phyloP scores from a whole-genome alignment of 2,113 vertebrate genomes.

The Psittacus erithacus region DNA sequence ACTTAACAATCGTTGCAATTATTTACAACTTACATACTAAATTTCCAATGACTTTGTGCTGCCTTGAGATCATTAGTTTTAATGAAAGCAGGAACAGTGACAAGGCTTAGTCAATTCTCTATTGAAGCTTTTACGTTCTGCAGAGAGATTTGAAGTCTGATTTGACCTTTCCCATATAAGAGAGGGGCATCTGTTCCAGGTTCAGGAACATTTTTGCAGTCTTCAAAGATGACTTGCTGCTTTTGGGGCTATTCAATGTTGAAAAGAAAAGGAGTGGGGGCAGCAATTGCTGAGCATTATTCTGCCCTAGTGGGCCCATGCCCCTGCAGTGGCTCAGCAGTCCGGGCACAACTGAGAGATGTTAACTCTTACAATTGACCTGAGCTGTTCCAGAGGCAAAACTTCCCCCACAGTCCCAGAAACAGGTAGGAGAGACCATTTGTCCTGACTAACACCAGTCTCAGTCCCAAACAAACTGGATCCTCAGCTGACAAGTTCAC shows the following conservation, averaged over 20 bases:
- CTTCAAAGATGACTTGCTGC: not conserved
- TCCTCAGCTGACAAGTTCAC: not conserved
- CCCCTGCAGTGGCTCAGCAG: not conserved
- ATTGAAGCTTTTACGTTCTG: not conserved
- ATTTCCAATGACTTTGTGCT: not conserved
- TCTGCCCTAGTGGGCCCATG: not conserved
- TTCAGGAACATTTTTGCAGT: not conserved
- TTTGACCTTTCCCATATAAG: not conserved
- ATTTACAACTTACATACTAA: not conserved
- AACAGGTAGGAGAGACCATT: not conserved
- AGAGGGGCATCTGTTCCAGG: not conserved
- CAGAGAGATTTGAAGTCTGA: not conserved
- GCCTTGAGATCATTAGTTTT: not conserved
- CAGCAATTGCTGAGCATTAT: not conserved
- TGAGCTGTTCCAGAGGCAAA: not conserved
- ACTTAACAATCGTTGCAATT: not conserved
- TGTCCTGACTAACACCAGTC: not conserved
- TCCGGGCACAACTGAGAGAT: not conserved
- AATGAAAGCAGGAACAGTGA: not conserved
- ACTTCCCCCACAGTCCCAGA: not conserved
- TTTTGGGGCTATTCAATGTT: not conserved
- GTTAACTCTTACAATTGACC: not conserved
- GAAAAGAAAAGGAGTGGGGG: not conserved
- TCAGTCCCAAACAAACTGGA: not conserved
- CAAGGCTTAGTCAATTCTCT: not conserved